Base-by-base conservation (phyloP, 2,797 vertebrate species). In the Acestrorhynchus altus region DNA sequence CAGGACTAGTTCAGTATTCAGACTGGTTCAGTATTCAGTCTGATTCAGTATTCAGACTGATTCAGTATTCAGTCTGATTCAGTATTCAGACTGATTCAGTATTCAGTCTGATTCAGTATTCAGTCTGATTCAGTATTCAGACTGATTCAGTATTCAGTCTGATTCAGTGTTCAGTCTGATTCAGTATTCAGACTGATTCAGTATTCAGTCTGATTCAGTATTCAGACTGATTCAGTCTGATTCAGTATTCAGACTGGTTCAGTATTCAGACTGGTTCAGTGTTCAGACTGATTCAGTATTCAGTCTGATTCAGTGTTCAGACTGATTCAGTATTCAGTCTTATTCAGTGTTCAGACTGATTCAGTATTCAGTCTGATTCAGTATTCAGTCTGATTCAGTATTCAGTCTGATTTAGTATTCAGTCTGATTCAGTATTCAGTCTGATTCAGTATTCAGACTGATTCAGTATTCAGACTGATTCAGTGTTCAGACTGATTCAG, bases 231-330 rank as follows among this genome's bases (percentile, higher is more conserved):
- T 52, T 22, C 20, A 9, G 24, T 24, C 20, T 22, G 11, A 12
- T 24, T 24, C 8, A 56, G 52, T 56, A 4, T 24, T 24, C 4
- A 24, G 51, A 5, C 1, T 3, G n/a, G n/a, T n/a, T n/a, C n/a
- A n/a, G n/a, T n/a, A n/a, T n/a, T n/a, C n/a, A n/a, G n/a, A n/a
- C n/a, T n/a, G n/a, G n/a, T n/a, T n/a, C n/a, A n/a, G 18, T 22
- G n/a, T 52, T 52, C 4, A 52, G 51, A 5, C 1, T 3, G 8
- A 8, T 12, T 22, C 6, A 11, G 52, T 3, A 61, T 52, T 49
- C 42, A 46, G 26, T 64, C 78, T n/a, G n/a, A 6, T 77, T 63
- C n/a, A 64, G 28, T n/a, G n/a, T 22, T 1, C 20, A 12, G 31
- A 35, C 10, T 22, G 20, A 22, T 52, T 8, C 20, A 22, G n/a